Evolutionary conservation across 1,140 invertebrate genomes (phyloP), one percentile per base, ranked within the genome.

Genomic region (Philotrypesis tridentata): DNA sequence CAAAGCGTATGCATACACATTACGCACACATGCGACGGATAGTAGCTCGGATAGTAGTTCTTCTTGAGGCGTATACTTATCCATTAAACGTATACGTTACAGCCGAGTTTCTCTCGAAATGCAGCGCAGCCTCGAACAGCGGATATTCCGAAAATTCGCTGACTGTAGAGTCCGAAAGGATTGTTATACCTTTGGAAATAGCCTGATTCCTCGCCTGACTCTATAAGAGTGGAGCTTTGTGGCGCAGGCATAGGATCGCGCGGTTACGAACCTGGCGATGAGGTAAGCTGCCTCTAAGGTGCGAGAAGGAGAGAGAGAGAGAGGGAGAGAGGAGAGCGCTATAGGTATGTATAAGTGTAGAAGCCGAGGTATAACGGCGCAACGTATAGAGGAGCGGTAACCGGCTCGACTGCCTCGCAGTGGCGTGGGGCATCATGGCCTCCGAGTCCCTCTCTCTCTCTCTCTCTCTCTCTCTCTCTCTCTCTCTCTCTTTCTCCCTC

Each of bases 351-450:
- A 37, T 8, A 37, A 37, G 33, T 31, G 79, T 48, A 75, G 43
- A 75, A 74, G 79, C 82, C 63, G 83, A 85, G 84, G 85, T 83
- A 88, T 88, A 89, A 90, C 87, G 87, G 89, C 85, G 86, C 80
- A 85, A 86, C 85, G 37, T 33, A 17, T 29, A 33, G 71, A 89
- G 88, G 87, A 89, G 89, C 85, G 89, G 87, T 84, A 90, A 90
- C 89, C 89, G 88, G 89, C 89, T 87, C 85, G 86, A 86, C 89
- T 88, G 87, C 86, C 87, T n/a, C 2, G 63, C 89, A 91, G 86
- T 88, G 89, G 90, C 90, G 90, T 88, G 83, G 89, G 84, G 84
- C 85, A 55, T 79, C 84, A 74, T 83, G 85, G 83, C 68, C 55
- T 43, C 48, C 27, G 8, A 65, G 63, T 70, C 65, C 14, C 73